Percentiles rank a stretch among this genome's conserved stretches.
Evolutionary conservation across 2,113 vertebrate species (phyloP).

Genomic region (Vicugna pacos): DNA sequence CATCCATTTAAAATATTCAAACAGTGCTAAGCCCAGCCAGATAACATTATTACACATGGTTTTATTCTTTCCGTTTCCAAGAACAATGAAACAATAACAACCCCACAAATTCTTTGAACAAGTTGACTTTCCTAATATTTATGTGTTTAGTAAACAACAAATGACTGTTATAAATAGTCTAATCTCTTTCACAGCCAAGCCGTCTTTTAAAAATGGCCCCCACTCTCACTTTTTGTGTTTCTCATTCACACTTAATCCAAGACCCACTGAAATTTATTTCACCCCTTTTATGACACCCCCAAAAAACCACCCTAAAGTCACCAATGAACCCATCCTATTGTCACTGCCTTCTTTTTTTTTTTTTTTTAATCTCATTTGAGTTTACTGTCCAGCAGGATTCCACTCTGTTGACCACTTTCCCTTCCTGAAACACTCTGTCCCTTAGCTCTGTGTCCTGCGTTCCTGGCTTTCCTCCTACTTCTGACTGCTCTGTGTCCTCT

Average conservation of each 20-base stretch:
- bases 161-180: slow-evolving; percentile 16
- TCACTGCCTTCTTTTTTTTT: background rate
- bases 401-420: background rate
- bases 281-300: background rate
- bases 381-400: background rate
- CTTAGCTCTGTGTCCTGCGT: background rate
- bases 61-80: slow-evolving; percentile 7
- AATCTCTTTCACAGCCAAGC: slow-evolving; percentile 26
- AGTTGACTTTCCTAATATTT: background rate
- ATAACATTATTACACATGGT: background rate
- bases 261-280: background rate
- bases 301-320: background rate
- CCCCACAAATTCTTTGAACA: slow-evolving; percentile 19
- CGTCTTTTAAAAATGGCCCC: background rate
- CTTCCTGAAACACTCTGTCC: background rate
- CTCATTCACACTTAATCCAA: background rate
- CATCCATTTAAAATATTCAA: background rate
- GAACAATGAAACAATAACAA: background rate
- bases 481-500: background rate
- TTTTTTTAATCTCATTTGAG: background rate
- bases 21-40: background rate
- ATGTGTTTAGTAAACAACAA: slow-evolving; percentile 49
- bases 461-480: background rate
- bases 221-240: slow-evolving; percentile 10
- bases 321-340: background rate